phyloP scores from a whole-genome alignment of 2,113 vertebrate genomes.

The Erythrolamprus reginae region DNA sequence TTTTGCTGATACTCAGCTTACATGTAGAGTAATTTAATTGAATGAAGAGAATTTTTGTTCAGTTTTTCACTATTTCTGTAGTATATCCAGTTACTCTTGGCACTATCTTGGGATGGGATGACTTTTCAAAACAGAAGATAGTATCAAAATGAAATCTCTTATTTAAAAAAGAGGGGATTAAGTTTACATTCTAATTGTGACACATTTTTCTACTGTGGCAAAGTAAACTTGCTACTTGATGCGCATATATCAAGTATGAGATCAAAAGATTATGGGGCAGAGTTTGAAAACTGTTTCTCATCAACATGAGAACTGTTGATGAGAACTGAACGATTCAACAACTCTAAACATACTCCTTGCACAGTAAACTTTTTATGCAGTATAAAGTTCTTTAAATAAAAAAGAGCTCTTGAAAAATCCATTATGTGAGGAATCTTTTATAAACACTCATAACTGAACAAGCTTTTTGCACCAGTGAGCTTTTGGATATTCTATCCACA shows the following conservation, averaged over 20 bases:
- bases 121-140: not conserved
- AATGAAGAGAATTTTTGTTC: not conserved
- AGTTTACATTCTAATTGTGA: not conserved
- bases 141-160: not conserved
- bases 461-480: not conserved
- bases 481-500: not conserved
- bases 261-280: not conserved
- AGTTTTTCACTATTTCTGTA: not conserved
- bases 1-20: constrained; percentile 8
- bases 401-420: not conserved
- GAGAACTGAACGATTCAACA: not conserved
- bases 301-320: not conserved
- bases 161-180: not conserved
- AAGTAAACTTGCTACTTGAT: constrained; percentile 1
- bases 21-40: not conserved
- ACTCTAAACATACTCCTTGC: not conserved
- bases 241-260: not conserved
- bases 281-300: not conserved
- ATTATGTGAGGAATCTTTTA: not conserved
- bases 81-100: not conserved
- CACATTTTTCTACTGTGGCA: not conserved
- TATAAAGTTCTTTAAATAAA: not conserved
- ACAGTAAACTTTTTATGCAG: not conserved
- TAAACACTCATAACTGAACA: not conserved
- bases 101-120: not conserved